Conservation (phyloP, 2,797 vertebrate genomes). For the Neosalanx taihuensis region DNA sequence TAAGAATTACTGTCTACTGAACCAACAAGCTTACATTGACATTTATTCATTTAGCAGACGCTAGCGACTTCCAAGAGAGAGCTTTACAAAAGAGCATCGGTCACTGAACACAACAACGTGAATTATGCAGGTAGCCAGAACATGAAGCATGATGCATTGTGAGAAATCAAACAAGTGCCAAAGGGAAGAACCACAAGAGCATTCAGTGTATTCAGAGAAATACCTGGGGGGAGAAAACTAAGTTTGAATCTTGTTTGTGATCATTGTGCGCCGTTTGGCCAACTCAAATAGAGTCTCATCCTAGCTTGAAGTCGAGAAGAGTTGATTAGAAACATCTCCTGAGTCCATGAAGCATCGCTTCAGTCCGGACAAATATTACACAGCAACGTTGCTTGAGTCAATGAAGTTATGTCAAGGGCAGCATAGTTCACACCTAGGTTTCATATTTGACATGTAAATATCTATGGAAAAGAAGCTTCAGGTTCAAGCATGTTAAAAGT, state of each 20-base stretch:
- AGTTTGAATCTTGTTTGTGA: neutral
- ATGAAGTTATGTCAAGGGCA: neutral
- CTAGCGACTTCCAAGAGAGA: no score
- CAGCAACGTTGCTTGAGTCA: neutral
- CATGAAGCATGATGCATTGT: no score
- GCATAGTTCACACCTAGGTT: neutral
- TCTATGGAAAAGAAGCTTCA: neutral
- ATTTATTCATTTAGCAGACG: no score
- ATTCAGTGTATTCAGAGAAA: neutral
- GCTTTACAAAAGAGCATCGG: no score
- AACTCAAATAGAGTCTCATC: neutral
- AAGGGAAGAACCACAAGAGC: no score
- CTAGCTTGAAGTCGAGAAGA: neutral
- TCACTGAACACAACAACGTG: no score
- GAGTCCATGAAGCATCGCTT: neutral
- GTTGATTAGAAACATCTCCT: neutral
- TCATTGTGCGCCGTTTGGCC: neutral
- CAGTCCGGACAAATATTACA: neutral
- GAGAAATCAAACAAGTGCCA: no score
- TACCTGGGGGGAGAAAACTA: no score
- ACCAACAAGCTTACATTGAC: neutral
- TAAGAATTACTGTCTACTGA: neutral
- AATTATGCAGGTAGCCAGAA: no score
- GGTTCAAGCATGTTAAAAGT: neutral
- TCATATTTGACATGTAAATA: neutral